These are phyloP conservation scores for Linyphia triangularis DNA, from an alignment of 2,888 invertebrate species.

Conservation along the genomic window DNA sequence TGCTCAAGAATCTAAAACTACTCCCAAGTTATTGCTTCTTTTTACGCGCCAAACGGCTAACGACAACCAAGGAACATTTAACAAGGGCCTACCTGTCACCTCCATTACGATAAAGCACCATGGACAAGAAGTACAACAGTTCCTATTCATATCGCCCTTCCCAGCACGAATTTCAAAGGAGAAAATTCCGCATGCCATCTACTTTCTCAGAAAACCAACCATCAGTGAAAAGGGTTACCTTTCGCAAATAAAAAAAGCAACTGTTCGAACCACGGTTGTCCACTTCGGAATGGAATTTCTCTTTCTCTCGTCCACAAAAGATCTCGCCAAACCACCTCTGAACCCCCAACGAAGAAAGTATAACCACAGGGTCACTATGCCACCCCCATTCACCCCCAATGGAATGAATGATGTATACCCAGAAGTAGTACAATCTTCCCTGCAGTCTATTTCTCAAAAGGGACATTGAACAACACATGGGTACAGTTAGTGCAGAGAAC, in stretches of 20 bases:
- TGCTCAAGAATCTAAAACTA: too few relatives aligned
- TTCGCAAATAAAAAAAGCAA: background rate
- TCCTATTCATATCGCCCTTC: background rate
- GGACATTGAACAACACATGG: conserved; percentile 1
- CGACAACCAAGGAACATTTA: background rate
- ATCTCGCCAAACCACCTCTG: background rate
- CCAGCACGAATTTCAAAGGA: background rate
- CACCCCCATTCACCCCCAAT: background rate
- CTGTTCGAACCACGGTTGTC: conserved; percentile 34
- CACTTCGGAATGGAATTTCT: conserved; percentile 9
- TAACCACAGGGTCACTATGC: background rate
- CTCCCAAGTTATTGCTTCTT: too few relatives aligned
- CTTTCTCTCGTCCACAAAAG: background rate
- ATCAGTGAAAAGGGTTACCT: conserved; percentile 11
- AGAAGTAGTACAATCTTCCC: background rate
- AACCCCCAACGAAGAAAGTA: conserved; percentile 37
- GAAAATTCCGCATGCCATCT: background rate
- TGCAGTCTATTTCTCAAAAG: conserved; percentile 27
- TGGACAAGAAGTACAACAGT: background rate
- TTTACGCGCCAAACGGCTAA: too few relatives aligned
- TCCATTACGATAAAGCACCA: background rate
- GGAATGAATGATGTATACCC: conserved; percentile 13
- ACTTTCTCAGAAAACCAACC: background rate
- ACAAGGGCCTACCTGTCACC: background rate
- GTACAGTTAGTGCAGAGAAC: background rate